These are phyloP conservation scores for Arctocebus calabarensis DNA, from an alignment of 2,797 vertebrate species.

Conservation along the genomic window DNA sequence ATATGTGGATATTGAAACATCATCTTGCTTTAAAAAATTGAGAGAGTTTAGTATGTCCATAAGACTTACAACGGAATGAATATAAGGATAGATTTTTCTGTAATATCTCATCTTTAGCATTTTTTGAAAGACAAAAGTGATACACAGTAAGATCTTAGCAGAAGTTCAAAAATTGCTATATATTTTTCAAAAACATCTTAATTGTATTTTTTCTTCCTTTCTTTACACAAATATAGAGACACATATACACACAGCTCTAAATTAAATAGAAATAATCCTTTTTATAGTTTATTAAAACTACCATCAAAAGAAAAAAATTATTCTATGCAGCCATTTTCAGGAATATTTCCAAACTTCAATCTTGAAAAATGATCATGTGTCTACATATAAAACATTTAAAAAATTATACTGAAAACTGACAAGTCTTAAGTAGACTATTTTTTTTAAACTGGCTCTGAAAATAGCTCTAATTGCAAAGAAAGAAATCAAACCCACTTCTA, in stretches of 20 bases:
- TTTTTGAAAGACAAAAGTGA: neutral
- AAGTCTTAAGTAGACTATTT: neutral
- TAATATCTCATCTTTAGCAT: neutral
- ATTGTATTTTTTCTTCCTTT: neutral
- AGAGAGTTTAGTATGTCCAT: rapidly evolving
- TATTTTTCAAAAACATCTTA: neutral
- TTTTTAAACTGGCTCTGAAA: neutral
- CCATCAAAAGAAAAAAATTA: neutral
- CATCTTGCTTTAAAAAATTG: neutral
- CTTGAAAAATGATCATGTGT: neutral
- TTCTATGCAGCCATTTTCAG: neutral
- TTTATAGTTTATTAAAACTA: neutral
- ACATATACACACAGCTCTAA: neutral
- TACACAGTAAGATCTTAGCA: rapidly evolving
- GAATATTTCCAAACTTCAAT: neutral
- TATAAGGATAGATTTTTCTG: neutral
- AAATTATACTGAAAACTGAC: neutral
- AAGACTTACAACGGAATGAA: neutral
- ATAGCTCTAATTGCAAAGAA: neutral
- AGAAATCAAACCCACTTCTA: neutral
- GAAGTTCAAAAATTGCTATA: neutral
- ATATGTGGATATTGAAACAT: rapidly evolving
- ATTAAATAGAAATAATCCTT: neutral
- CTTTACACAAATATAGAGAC: neutral
- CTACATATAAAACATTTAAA: neutral